These are phyloP conservation scores for Lacerta agilis DNA, from an alignment of 2,797 vertebrate genomes.

Conservation along the genomic window DNA sequence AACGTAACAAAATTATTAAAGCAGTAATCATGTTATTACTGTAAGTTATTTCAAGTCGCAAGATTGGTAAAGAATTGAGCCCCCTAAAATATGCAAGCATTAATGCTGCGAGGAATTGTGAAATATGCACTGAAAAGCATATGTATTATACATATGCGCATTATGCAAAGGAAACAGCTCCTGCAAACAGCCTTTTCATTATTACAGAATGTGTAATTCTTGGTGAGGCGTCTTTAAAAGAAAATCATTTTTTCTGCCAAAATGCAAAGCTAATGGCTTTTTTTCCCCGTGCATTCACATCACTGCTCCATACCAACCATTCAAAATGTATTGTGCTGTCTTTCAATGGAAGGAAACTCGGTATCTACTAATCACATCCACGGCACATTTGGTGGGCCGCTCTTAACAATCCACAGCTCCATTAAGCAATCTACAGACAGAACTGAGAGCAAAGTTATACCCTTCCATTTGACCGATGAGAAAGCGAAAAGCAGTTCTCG, in stretches of 20 bases:
- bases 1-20: not conserved
- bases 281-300: not conserved
- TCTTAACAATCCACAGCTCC: not conserved
- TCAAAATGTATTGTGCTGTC: not conserved
- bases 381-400: not conserved
- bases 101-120: not conserved
- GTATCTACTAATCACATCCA: not conserved
- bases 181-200: not conserved
- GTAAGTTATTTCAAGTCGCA: not conserved
- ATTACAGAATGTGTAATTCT: not conserved
- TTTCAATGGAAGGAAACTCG: not conserved
- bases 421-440: not conserved
- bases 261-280: not conserved
- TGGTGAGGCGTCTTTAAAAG: not conserved
- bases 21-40: not conserved
- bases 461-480: not conserved
- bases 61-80: not conserved
- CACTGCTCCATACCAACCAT: not conserved
- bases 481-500: too few relatives aligned
- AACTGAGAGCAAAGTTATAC: not conserved
- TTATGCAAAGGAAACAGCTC: not conserved
- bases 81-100: not conserved
- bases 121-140: not conserved
- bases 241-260: not conserved
- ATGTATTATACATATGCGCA: not conserved